Conservation (phyloP, 2,888 invertebrate species). For the Chromoteleia sp. region DNA sequence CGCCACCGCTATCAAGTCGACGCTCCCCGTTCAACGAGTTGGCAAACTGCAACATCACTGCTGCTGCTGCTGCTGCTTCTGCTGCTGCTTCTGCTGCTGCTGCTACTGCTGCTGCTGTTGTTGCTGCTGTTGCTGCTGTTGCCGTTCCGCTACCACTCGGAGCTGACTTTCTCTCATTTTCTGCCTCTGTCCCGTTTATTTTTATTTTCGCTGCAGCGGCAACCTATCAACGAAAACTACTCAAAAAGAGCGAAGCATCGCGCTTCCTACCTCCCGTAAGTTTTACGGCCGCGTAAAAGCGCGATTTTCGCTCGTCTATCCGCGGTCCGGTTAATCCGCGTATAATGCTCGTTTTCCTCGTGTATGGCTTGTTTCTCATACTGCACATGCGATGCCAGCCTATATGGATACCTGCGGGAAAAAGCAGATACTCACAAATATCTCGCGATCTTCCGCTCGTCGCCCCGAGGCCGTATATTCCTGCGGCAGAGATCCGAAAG, state of each 20-base stretch:
- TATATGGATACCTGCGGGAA: constrained; percentile 42
- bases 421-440: constrained; percentile 56
- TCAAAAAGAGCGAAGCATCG: constrained; percentile 75
- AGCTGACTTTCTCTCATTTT: constrained; percentile 71
- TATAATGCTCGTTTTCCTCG: constrained; percentile 68
- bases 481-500: constrained; percentile 74
- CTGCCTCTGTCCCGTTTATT: constrained; percentile 31
- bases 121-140: constrained; percentile 2
- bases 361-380: constrained; percentile 51
- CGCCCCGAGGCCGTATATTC: constrained; percentile 67
- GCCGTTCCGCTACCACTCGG: constrained; percentile 59
- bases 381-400: constrained; percentile 20
- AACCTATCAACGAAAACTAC: constrained; percentile 72
- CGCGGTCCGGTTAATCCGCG: constrained; percentile 70
- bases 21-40: constrained; percentile 81
- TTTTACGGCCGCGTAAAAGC: constrained; percentile 81
- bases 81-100: too few relatives aligned
- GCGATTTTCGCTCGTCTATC: constrained; percentile 76
- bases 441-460: constrained; percentile 61
- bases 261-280: constrained; percentile 78
- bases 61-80: constrained; percentile 32
- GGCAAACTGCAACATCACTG: constrained; percentile 81
- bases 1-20: constrained; percentile 75
- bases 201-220: constrained; percentile 45
- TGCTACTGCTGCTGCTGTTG: not conserved